Percentiles rank a stretch among this genome's conserved stretches.
phyloP scores from a whole-genome alignment of 2,888 invertebrate species.

The Rhodophaea formosa region DNA sequence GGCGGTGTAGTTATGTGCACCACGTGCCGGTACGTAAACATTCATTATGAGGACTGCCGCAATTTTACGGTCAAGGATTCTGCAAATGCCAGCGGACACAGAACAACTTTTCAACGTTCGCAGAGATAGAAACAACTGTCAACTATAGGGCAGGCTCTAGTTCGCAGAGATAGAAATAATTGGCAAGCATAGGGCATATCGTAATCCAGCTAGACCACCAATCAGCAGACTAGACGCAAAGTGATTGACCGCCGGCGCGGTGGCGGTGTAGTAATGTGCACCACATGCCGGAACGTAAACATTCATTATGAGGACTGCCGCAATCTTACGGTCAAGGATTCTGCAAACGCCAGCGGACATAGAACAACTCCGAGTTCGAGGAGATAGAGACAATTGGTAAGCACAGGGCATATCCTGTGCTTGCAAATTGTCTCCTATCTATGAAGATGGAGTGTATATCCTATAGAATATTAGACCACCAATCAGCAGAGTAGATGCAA shows the following conservation, averaged over 20 bases:
- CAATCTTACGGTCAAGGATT: constrained; percentile 10
- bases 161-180: no score
- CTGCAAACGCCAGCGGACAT: not conserved
- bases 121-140: no score
- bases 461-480: no score
- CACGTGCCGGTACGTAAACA: constrained; percentile 4
- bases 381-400: no score
- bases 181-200: no score
- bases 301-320: constrained; percentile 2
- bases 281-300: constrained; percentile 4
- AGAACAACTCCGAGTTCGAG: no score
- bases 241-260: constrained; percentile 11
- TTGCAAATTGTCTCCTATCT: no score
- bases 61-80: constrained; percentile 10
- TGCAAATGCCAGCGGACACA: not conserved
- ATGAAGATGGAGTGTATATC: no score
- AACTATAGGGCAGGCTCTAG: no score
- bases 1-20: not conserved
- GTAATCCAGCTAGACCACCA: not conserved
- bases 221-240: constrained; percentile 5
- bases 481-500: constrained; percentile 3
- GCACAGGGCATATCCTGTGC: no score
- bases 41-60: constrained; percentile 1
- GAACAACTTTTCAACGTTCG: no score
- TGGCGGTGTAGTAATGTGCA: not conserved